These are phyloP conservation scores for Hybos culiciformis DNA, from an alignment of 2,888 invertebrate genomes.

Conservation along the genomic window DNA sequence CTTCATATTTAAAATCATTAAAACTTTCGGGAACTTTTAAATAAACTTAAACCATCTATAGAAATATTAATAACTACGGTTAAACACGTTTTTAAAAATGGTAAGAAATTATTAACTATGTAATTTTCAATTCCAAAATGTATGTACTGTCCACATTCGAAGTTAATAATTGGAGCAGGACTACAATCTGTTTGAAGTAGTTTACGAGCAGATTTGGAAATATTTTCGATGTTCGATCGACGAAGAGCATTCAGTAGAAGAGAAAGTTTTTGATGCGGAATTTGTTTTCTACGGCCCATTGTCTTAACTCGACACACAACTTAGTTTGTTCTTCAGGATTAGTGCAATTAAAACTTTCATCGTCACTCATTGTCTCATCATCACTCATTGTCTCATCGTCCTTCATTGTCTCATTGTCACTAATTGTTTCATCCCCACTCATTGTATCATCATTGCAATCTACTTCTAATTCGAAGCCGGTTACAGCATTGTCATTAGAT, in stretches of 20 bases:
- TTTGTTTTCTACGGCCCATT: neutral
- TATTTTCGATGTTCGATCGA: constrained; percentile 1
- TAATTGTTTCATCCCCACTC: neutral
- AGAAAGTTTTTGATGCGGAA: neutral
- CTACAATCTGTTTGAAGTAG: neutral
- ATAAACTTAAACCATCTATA: constrained; percentile 3
- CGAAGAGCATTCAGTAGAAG: neutral
- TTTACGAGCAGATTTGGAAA: neutral
- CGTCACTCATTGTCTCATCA: too few relatives aligned
- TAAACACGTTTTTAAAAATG: neutral
- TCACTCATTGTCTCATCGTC: neutral
- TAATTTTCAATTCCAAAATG: constrained; percentile 5
- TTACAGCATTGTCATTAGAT: too few relatives aligned
- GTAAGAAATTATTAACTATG: neutral
- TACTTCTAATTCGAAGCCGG: too few relatives aligned
- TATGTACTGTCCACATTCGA: neutral
- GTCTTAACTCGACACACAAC: neutral
- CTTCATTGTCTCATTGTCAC: too few relatives aligned
- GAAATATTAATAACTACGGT: neutral
- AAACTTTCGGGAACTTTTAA: constrained; percentile 2
- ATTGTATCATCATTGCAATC: neutral
- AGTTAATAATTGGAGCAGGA: neutral
- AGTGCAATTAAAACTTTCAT: neutral
- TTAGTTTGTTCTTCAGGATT: too few relatives aligned
- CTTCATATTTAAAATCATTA: constrained; percentile 4